Percentiles rank a stretch among this genome's conserved stretches.
phyloP scores from a whole-genome alignment of 1,140 invertebrate species.

The Leptopilina clavipes region DNA sequence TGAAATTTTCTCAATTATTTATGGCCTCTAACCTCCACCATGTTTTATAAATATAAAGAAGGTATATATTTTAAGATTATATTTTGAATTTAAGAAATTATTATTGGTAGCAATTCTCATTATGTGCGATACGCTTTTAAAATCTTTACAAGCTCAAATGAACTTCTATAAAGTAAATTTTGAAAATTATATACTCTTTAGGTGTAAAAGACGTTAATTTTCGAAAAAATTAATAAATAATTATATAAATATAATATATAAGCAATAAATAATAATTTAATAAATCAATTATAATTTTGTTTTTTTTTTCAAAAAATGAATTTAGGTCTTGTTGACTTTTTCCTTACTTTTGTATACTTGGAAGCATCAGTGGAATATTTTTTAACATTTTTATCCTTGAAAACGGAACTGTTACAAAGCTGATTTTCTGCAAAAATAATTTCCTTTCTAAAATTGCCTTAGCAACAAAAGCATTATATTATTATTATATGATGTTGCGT shows the following conservation, averaged over 20 bases:
- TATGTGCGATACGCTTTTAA: neutral
- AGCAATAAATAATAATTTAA: too few species aligned
- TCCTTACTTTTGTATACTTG: too few species aligned
- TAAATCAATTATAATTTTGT: too few species aligned
- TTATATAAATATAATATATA: too few species aligned
- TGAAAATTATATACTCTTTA: too few species aligned
- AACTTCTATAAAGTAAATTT: too few species aligned
- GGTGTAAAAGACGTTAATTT: too few species aligned
- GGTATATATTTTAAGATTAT: neutral
- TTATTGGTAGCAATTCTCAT: neutral
- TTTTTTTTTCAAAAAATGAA: too few species aligned
- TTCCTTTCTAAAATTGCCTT: conserved; percentile 30
- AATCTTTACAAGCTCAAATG: too few species aligned
- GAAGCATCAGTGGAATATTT: too few species aligned
- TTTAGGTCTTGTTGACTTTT: too few species aligned
- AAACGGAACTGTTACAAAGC: conserved; percentile 12
- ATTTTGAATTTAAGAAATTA: neutral
- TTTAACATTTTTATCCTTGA: neutral
- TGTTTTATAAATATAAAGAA: neutral
- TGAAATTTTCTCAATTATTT: neutral
- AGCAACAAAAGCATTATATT: conserved; percentile 20
- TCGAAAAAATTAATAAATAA: too few species aligned
- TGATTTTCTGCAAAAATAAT: conserved; percentile 20
- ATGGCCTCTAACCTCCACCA: neutral
- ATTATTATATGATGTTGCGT: neutral